phyloP scores from a whole-genome alignment of 2,797 vertebrate genomes.

The Chaunax sp. region DNA sequence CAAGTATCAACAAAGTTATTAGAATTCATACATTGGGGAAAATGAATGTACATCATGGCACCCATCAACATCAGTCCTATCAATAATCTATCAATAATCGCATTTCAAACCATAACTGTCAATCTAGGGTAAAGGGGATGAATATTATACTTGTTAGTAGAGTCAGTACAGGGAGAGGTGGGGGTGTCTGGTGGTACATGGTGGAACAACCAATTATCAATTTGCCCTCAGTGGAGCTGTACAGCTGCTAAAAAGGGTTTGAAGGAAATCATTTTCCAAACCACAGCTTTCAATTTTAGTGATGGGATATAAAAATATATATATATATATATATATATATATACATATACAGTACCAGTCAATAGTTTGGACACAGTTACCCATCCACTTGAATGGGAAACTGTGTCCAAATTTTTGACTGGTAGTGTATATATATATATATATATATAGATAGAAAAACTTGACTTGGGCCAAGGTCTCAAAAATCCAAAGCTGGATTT shows the following conservation, averaged over 20 bases:
- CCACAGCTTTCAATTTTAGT: background rate
- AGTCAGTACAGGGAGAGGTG: too few relatives aligned
- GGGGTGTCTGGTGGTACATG: background rate
- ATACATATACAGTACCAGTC: too few relatives aligned
- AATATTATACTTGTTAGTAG: background rate
- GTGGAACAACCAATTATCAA: background rate
- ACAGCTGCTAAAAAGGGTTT: background rate
- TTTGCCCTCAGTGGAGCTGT: too few relatives aligned
- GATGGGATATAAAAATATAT: too few relatives aligned
- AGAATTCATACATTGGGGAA: background rate
- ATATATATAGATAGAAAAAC: too few relatives aligned
- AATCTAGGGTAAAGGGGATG: too few relatives aligned
- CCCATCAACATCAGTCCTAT: background rate
- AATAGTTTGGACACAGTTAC: too few relatives aligned
- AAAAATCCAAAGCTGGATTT: conserved; percentile 26
- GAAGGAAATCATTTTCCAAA: background rate
- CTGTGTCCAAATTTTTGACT: too few relatives aligned
- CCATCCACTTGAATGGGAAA: too few relatives aligned
- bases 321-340: too few relatives aligned
- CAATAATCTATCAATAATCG: background rate
- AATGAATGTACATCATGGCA: background rate
- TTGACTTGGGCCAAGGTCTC: conserved; percentile 7
- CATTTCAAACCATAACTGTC: background rate
- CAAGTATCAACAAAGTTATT: background rate
- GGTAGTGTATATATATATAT: too few relatives aligned